phyloP scores from a whole-genome alignment of 2,113 vertebrate genomes.

The Taxidea taxus region DNA sequence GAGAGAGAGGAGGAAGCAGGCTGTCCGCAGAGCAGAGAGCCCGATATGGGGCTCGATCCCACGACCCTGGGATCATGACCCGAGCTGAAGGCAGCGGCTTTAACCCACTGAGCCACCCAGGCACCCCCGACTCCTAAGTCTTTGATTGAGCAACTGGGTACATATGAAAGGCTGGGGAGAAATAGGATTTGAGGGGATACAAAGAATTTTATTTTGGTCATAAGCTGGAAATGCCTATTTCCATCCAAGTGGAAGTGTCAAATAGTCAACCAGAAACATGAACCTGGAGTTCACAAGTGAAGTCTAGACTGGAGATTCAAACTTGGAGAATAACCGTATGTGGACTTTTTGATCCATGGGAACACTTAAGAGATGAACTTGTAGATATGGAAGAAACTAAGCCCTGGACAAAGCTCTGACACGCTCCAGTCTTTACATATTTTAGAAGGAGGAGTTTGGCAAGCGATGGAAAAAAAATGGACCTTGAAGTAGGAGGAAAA shows the following conservation, averaged over 20 bases:
- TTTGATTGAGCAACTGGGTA: neutral
- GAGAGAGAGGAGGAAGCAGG: too few relatives aligned
- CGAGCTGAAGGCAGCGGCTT: too few relatives aligned
- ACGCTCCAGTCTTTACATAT: neutral
- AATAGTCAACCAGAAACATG: neutral
- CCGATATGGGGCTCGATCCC: too few relatives aligned
- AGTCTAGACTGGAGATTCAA: neutral
- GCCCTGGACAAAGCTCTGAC: neutral
- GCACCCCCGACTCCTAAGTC: neutral
- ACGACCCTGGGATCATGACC: too few relatives aligned
- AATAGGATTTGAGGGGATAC: neutral
- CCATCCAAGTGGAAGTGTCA: neutral
- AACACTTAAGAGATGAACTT: neutral
- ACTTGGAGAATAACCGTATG: neutral
- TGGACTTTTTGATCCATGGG: neutral
- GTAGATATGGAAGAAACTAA: neutral
- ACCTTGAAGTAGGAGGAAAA: neutral
- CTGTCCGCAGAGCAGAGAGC: too few relatives aligned
- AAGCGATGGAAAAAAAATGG: neutral
- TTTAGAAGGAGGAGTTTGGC: neutral
- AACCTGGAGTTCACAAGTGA: neutral
- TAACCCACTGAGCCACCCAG: too few relatives aligned
- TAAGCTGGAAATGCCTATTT: neutral
- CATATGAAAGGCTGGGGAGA: neutral
- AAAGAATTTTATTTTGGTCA: neutral